Conservation (phyloP, 2,888 invertebrate species). For the Ichneumoninae sp. region DNA sequence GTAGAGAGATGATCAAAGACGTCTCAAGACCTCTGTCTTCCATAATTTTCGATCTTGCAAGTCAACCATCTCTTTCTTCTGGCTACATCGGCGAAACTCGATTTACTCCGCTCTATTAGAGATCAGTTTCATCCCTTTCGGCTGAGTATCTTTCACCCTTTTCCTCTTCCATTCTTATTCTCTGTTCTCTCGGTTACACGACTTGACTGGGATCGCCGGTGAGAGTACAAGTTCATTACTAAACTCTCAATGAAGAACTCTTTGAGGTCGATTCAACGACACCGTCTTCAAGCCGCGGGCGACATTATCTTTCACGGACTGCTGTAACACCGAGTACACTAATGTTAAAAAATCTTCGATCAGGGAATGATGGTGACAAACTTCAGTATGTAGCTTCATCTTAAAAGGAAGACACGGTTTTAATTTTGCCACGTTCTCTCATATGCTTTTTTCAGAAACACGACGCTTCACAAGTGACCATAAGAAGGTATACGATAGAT, state of each 20-base stretch:
- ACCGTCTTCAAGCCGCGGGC: conserved; percentile 16
- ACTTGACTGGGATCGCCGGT: conserved; percentile 38
- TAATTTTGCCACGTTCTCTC: too few relatives aligned
- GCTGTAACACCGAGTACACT: conserved; percentile 15
- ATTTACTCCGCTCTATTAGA: conserved; percentile 68
- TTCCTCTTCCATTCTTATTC: conserved; percentile 10
- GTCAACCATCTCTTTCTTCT: conserved; percentile 23
- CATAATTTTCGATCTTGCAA: conserved; percentile 49
- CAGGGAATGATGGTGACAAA: not conserved
- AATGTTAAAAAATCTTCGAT: conserved; percentile 49
- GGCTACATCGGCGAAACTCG: conserved; percentile 56
- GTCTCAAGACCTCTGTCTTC: conserved; percentile 64
- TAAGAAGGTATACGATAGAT: not conserved
- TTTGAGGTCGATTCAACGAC: conserved; percentile 59
- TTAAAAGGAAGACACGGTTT: too few relatives aligned
- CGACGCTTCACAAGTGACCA: too few relatives aligned
- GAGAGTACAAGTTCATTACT: conserved; percentile 64
- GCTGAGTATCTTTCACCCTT: conserved; percentile 36
- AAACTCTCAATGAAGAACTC: conserved; percentile 43
- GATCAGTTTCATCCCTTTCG: conserved; percentile 55
- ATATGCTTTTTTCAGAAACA: too few relatives aligned
- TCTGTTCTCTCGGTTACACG: conserved; percentile 9
- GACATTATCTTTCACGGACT: conserved; percentile 48
- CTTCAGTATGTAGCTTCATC: not conserved
- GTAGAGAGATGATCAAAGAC: conserved; percentile 64